Conservation (phyloP, 1,140 invertebrate genomes). For the Kradibia gibbosae region DNA sequence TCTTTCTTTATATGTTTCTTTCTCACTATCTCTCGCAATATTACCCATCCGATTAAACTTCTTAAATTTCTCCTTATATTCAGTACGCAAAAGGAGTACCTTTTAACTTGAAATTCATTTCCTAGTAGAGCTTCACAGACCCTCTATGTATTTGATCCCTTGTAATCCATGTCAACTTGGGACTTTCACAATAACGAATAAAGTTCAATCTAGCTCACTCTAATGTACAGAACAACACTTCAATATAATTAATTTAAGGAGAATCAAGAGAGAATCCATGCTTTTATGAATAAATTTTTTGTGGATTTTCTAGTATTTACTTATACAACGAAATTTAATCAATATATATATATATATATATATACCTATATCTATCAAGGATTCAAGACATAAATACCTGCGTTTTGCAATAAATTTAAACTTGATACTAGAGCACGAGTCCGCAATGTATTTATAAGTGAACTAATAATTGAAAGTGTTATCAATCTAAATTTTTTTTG, state of each 20-base stretch:
- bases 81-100: not conserved
- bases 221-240: not conserved
- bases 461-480: too few species aligned
- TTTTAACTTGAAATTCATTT: slow-evolving; percentile 23
- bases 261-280: not conserved
- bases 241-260: not conserved
- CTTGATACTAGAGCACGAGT: too few species aligned
- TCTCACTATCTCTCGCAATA: not conserved
- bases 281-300: too few species aligned
- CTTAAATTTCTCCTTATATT: slow-evolving; percentile 35
- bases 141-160: not conserved
- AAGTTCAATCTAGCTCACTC: not conserved
- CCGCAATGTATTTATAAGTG: too few species aligned
- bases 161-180: not conserved
- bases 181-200: not conserved
- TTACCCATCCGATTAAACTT: slow-evolving; percentile 43
- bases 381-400: too few species aligned
- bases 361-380: too few species aligned
- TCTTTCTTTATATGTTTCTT: not conserved
- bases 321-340: too few species aligned
- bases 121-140: slow-evolving; percentile 6
- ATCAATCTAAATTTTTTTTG: not conserved
- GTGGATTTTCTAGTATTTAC: too few species aligned
- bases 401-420: too few species aligned
- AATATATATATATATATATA: too few species aligned